These are phyloP conservation scores for Drosophila lacteicornis DNA, from an alignment of 1,140 invertebrate genomes.

Conservation along the genomic window DNA sequence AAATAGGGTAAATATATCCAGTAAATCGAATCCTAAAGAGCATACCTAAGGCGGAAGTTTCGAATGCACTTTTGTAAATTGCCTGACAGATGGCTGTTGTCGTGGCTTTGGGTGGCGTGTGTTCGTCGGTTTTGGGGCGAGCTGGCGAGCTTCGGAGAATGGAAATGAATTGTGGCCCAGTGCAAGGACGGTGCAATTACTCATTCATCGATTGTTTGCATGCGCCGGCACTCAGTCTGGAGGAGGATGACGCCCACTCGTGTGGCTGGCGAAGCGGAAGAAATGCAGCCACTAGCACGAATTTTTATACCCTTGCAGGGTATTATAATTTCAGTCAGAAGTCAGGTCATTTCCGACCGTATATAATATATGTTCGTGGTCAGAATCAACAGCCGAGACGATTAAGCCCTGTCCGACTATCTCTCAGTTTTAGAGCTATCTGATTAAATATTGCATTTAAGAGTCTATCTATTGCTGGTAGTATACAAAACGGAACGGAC, in stretches of 20 bases:
- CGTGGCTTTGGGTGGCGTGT: conserved; percentile 12
- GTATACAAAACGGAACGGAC: too few species aligned
- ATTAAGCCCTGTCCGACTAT: too few species aligned
- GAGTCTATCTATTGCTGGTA: too few species aligned
- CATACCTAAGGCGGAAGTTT: conserved; percentile 17
- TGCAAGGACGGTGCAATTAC: conserved; percentile 69
- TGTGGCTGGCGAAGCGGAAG: background rate
- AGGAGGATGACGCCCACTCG: background rate
- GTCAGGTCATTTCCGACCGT: too few species aligned
- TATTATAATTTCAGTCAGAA: too few species aligned
- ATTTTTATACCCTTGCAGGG: too few species aligned
- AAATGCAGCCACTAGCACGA: background rate
- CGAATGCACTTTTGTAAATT: conserved; percentile 61
- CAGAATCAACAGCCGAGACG: too few species aligned
- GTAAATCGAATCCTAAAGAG: background rate
- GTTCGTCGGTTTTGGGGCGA: background rate
- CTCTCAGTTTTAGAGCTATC: too few species aligned
- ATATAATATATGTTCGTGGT: too few species aligned
- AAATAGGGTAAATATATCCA: too few species aligned
- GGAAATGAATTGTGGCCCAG: conserved; percentile 23
- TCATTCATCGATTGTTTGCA: conserved; percentile 77
- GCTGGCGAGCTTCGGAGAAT: background rate
- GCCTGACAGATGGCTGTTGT: conserved; percentile 38
- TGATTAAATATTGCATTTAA: too few species aligned
- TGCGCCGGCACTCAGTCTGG: conserved; percentile 16